Percentiles rank a stretch among this genome's conserved stretches.
phyloP scores from a whole-genome alignment of 2,888 invertebrate species.

The Mythimna impura region DNA sequence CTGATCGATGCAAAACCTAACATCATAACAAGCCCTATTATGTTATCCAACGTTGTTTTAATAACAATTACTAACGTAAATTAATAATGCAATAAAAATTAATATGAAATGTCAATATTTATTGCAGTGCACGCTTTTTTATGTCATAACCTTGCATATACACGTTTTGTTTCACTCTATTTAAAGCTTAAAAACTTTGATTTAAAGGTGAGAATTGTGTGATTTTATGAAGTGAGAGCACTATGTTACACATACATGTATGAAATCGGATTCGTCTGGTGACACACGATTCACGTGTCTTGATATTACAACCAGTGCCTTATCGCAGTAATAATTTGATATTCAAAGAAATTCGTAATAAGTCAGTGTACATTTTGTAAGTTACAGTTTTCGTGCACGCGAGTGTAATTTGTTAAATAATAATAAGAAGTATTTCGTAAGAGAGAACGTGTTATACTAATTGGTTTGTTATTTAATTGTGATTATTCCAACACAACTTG shows the following conservation, averaged over 20 bases:
- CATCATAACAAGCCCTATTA: conserved; percentile 50
- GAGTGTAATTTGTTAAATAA: conserved; percentile 7
- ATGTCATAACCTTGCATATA: conserved; percentile 60
- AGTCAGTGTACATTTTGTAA: conserved; percentile 29
- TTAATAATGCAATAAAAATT: conserved; percentile 63
- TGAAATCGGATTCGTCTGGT: conserved; percentile 54
- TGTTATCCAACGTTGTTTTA: conserved; percentile 64
- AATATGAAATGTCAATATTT: conserved; percentile 68
- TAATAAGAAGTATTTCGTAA: conserved; percentile 10
- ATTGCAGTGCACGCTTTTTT: conserved; percentile 53
- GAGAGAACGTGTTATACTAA: conserved; percentile 6
- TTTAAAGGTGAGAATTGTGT: conserved; percentile 25
- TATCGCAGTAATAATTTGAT: conserved; percentile 40
- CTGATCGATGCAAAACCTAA: conserved; percentile 37
- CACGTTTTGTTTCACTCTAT: conserved; percentile 15
- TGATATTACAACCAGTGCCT: conserved; percentile 40
- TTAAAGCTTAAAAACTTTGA: not conserved
- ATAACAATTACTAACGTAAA: conserved; percentile 66
- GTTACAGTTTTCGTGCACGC: conserved; percentile 20
- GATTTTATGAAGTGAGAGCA: conserved; percentile 15
- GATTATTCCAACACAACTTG: not conserved
- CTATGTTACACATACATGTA: conserved; percentile 24
- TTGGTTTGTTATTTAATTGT: conserved; percentile 5
- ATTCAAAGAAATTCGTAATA: conserved; percentile 50
- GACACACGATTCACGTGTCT: conserved; percentile 49